These are phyloP conservation scores for Puntigrus tetrazona DNA, from an alignment of 2,113 vertebrate genomes.

Conservation along the genomic window DNA sequence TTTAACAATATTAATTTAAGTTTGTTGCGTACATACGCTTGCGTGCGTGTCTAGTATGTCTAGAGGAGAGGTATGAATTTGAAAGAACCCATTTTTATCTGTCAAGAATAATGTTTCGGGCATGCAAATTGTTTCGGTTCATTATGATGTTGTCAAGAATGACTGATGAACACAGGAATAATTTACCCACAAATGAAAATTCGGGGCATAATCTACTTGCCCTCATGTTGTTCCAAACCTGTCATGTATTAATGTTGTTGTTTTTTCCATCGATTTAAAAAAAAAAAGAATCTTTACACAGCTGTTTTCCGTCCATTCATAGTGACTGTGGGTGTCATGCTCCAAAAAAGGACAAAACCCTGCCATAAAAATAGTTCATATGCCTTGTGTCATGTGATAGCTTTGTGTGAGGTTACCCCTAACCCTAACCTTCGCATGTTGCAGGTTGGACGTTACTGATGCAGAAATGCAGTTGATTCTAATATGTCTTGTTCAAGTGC, in stretches of 20 bases:
- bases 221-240: neutral
- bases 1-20: neutral
- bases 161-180: neutral
- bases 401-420: neutral
- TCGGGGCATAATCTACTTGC: neutral
- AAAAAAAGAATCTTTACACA: neutral
- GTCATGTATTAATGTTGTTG: neutral
- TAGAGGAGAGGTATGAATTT: neutral
- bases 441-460: neutral
- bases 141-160: constrained; percentile 1
- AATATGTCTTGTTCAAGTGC: neutral
- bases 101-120: neutral
- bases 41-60: neutral
- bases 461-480: neutral
- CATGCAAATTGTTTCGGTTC: neutral
- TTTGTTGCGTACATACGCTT: neutral
- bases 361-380: constrained; percentile 7
- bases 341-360: constrained; percentile 31
- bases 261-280: neutral
- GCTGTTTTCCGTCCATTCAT: neutral
- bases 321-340: neutral
- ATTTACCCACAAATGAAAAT: constrained; percentile 23
- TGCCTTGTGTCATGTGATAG: constrained; percentile 28
- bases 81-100: neutral
- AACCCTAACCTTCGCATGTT: neutral